Conservation (phyloP, 2,113 vertebrate species). For the Corythoichthys intestinalis region DNA sequence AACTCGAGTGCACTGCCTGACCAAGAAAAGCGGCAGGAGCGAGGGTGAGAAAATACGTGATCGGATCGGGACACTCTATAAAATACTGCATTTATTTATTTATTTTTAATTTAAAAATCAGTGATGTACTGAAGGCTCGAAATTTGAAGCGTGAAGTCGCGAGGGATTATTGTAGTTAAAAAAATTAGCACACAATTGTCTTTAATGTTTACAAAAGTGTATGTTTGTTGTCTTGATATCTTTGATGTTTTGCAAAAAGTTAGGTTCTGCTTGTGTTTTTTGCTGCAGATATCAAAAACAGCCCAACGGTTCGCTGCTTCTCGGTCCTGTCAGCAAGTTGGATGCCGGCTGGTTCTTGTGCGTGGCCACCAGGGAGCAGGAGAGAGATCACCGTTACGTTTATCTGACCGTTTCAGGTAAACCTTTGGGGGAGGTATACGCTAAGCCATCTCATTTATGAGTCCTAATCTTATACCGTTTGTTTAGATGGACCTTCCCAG, state of each 20-base stretch:
- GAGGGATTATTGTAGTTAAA: too few relatives aligned
- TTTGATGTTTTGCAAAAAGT: too few relatives aligned
- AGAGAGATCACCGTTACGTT: conserved; percentile 74
- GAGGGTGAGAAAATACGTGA: too few relatives aligned
- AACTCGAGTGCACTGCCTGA: too few relatives aligned
- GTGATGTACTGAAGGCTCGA: too few relatives aligned
- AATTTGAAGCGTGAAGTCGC: too few relatives aligned
- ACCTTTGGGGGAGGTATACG: not conserved
- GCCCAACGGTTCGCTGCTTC: conserved; percentile 80
- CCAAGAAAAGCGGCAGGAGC: too few relatives aligned
- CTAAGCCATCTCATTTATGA: conserved; percentile 9
- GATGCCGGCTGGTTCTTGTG: conserved; percentile 85
- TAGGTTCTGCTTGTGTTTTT: not conserved
- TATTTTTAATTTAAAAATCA: too few relatives aligned
- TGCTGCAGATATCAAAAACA: conserved; percentile 78
- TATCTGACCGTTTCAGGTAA: conserved; percentile 81
- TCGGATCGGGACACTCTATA: too few relatives aligned
- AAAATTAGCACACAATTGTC: too few relatives aligned
- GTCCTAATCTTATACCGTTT: not conserved
- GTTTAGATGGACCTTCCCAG: conserved; percentile 33
- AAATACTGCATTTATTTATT: too few relatives aligned
- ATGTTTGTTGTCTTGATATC: not conserved
- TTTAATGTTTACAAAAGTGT: not conserved
- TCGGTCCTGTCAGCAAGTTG: conserved; percentile 67
- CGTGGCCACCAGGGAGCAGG: conserved; percentile 62